Evolutionary conservation across 2,888 invertebrate genomes (phyloP), one percentile per base, ranked within the genome.

Genomic region (Eupithecia centaureata): DNA sequence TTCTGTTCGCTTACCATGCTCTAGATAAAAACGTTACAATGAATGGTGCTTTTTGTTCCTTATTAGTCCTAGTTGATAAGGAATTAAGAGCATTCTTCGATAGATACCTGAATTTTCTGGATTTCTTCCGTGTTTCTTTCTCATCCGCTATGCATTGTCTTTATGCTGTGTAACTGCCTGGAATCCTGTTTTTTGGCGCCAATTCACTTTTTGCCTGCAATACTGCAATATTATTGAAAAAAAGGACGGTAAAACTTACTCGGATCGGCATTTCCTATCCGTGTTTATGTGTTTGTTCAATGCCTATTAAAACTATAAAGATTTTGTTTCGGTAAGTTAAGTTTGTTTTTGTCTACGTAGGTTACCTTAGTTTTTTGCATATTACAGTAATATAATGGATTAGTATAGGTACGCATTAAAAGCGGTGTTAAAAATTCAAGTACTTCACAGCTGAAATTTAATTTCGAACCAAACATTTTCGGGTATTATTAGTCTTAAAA

Each of bases 51-150:
- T 68, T 68, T 68, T 68, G 47, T 58, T 57, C n/a, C 15, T 38
- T 38, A 18, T 10, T 42, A 10, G 8, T 56, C 5, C 33, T 69
- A 57, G 18, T 71, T 70, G 57, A 73, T 68, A 32, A 69, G 51
- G 63, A 70, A 75, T 66, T 71, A 67, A 59, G 38, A 51, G 64
- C 65, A 70, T 74, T 73, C 70, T 65, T 57, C 63, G 73, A 72
- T 70, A 74, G 67, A 73, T 74, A 28, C 30, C 28, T 30, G 73
- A 76, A 72, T 73, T 75, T 77, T 77, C 74, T 76, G 72, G 74
- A 75, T 80, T 71, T 73, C 67, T 72, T 72, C 71, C 30, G n/a
- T 13, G 57, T 32, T 57, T 33, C 22, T 68, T 68, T 68, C 61
- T 27, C 52, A 25, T 59, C 38, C 52, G 58, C 57, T 51, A 22